Evolutionary conservation across 2,113 vertebrate genomes (phyloP).

Genomic region (Centropus unirufus): DNA sequence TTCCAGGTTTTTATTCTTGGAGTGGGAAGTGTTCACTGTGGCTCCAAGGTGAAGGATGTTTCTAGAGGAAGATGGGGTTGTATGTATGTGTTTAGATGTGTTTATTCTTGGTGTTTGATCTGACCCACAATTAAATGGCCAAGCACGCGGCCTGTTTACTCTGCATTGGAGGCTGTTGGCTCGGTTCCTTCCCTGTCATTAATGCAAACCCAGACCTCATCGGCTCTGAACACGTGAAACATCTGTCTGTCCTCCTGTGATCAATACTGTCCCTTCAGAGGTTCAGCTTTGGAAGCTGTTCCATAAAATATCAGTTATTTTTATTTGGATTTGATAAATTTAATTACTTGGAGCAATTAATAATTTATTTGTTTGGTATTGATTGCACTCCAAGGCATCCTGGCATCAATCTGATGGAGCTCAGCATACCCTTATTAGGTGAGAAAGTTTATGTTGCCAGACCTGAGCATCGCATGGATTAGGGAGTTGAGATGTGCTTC

Average conservation of each 20-base stretch:
- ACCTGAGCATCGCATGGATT: slow-evolving; percentile 43
- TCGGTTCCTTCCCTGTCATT: slow-evolving; percentile 40
- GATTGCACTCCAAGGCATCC: slow-evolving; percentile 57
- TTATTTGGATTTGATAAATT: slow-evolving; percentile 75
- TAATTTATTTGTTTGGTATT: slow-evolving; percentile 75
- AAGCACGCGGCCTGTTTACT: slow-evolving; percentile 28
- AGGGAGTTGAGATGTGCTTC: slow-evolving; percentile 49
- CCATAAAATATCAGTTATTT: slow-evolving; percentile 73
- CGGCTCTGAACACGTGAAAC: slow-evolving; percentile 44
- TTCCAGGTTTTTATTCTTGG: not conserved
- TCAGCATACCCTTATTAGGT: slow-evolving; percentile 56
- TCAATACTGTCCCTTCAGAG: slow-evolving; percentile 68
- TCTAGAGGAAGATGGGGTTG: not conserved
- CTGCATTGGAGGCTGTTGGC: slow-evolving; percentile 10
- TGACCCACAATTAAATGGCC: slow-evolving; percentile 43
- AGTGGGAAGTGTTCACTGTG: not conserved
- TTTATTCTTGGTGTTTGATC: slow-evolving; percentile 55
- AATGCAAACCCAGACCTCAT: slow-evolving; percentile 64
- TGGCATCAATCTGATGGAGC: slow-evolving; percentile 48
- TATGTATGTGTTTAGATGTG: slow-evolving; percentile 15
- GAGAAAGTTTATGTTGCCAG: slow-evolving; percentile 58
- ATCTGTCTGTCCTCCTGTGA: slow-evolving; percentile 68
- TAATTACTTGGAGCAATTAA: slow-evolving; percentile 76
- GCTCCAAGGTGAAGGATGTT: slow-evolving; percentile 22
- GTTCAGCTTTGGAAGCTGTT: slow-evolving; percentile 42